Conservation (phyloP, 2,797 vertebrate species). For the Columba guinea region DNA sequence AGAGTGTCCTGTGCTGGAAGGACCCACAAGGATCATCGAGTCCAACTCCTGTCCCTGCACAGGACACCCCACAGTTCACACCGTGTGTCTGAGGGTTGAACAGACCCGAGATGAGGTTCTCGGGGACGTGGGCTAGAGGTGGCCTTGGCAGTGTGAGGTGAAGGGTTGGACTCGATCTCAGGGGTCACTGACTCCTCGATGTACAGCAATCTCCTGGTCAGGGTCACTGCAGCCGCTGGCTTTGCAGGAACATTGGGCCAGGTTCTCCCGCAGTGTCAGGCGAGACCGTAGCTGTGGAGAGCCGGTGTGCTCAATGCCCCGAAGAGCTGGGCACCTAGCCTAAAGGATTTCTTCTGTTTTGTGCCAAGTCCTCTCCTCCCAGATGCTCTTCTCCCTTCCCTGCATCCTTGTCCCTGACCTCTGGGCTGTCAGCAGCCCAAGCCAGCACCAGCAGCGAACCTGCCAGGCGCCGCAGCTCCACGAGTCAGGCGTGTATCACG, state of each 20-base stretch:
- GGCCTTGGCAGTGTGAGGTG: no score
- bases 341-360: background rate
- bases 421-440: background rate
- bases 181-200: background rate
- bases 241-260: fast-evolving
- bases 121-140: no score
- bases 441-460: no score
- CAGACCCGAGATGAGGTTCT: no score
- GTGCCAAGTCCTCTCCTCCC: background rate
- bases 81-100: no score
- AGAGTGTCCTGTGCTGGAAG: no score
- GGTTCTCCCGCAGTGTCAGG: background rate
- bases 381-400: background rate
- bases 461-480: background rate
- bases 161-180: no score
- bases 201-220: no score
- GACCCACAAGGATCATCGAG: no score
- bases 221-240: background rate
- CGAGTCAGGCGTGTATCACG: fast-evolving
- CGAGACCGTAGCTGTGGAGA: background rate
- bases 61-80: no score
- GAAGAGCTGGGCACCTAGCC: background rate
- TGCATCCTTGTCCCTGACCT: background rate
- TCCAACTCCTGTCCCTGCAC: no score
- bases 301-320: background rate